Conservation (phyloP, 2,113 vertebrate genomes). For the Hemicordylus capensis region DNA sequence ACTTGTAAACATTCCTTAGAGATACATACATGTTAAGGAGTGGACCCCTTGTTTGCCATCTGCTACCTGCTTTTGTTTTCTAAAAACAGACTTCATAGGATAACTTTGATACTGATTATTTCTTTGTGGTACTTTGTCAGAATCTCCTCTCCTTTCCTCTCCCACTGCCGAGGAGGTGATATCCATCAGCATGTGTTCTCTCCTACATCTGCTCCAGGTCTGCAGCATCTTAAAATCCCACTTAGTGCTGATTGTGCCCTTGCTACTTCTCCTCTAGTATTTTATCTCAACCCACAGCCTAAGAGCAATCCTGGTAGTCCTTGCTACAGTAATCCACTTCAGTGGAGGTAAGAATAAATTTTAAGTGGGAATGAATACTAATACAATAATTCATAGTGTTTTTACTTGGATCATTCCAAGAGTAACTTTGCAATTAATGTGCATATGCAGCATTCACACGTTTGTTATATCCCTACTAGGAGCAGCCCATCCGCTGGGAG, state of each 20-base stretch:
- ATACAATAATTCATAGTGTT: background rate
- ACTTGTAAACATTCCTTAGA: background rate
- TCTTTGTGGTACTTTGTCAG: slow-evolving; percentile 79
- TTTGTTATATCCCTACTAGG: background rate
- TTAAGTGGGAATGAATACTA: slow-evolving; percentile 20
- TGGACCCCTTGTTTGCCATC: background rate
- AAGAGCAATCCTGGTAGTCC: slow-evolving; percentile 80
- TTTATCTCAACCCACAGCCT: slow-evolving; percentile 77
- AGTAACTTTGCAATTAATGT: background rate
- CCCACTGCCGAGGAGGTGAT: slow-evolving; percentile 91
- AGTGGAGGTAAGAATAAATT: slow-evolving; percentile 91
- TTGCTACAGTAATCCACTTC: slow-evolving; percentile 83
- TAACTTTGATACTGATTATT: slow-evolving; percentile 65
- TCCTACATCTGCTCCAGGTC: slow-evolving; percentile 81
- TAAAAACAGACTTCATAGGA: background rate
- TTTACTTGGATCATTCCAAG: background rate
- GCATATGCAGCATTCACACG: background rate
- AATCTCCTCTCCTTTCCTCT: slow-evolving; percentile 90
- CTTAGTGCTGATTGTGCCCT: slow-evolving; percentile 84
- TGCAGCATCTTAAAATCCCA: slow-evolving; percentile 77
- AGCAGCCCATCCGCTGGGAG: too few species aligned
- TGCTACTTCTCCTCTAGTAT: slow-evolving; percentile 84
- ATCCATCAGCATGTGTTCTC: slow-evolving; percentile 88
- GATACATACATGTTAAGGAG: background rate
- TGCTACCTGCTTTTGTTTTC: background rate